These are phyloP conservation scores for Cepphus grylle DNA, from an alignment of 2,113 vertebrate genomes.

Conservation along the genomic window DNA sequence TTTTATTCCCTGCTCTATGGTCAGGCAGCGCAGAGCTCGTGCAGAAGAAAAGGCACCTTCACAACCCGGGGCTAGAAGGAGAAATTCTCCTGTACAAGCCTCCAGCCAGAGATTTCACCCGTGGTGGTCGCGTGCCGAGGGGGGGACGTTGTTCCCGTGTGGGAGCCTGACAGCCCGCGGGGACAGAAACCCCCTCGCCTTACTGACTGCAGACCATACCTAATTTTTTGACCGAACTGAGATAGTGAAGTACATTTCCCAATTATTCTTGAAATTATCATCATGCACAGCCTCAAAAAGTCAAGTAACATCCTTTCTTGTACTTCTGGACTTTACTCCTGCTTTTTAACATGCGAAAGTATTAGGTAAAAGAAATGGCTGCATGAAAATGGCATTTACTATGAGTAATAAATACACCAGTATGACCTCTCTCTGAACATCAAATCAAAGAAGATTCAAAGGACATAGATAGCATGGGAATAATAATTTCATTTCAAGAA, in stretches of 20 bases:
- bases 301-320: background rate
- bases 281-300: background rate
- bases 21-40: background rate
- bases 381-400: conserved; percentile 18
- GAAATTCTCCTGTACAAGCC: background rate
- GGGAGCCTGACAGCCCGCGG: background rate
- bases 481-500: conserved; percentile 63
- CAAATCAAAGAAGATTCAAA: conserved; percentile 52
- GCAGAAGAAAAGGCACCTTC: background rate
- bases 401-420: conserved; percentile 15
- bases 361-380: background rate
- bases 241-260: background rate
- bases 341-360: background rate
- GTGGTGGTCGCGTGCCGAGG: rapidly evolving
- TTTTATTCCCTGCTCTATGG: background rate
- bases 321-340: background rate
- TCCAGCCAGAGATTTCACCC: background rate
- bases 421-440: conserved; percentile 52
- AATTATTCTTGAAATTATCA: background rate
- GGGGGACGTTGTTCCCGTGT: rapidly evolving
- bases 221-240: background rate
- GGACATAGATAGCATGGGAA: conserved; percentile 46
- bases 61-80: background rate
- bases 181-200: background rate
- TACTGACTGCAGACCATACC: background rate